These are phyloP conservation scores for Calameuta filiformis DNA, from an alignment of 2,888 invertebrate genomes.

Conservation along the genomic window DNA sequence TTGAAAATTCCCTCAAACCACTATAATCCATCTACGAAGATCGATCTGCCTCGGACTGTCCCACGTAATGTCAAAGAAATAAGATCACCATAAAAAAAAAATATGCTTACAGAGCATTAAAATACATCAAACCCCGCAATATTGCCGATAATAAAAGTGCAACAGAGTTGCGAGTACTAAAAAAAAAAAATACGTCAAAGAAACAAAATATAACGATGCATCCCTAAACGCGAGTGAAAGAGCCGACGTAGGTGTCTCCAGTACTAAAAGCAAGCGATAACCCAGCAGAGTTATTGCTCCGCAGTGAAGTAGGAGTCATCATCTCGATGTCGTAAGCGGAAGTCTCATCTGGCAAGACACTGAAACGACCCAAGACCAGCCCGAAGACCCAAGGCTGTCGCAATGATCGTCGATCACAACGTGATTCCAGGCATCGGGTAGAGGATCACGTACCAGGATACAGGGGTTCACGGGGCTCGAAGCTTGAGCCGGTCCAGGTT, in stretches of 20 bases:
- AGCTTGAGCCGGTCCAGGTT: slow-evolving; percentile 6
- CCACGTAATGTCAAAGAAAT: neutral
- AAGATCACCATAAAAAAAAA: neutral
- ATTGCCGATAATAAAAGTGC: neutral
- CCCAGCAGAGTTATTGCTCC: slow-evolving; percentile 26
- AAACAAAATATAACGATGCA: neutral
- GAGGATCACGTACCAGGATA: slow-evolving; percentile 11
- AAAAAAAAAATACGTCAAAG: neutral
- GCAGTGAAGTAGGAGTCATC: slow-evolving; percentile 7
- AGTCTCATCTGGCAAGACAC: neutral
- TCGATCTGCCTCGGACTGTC: neutral
- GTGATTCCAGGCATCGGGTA: slow-evolving; percentile 1
- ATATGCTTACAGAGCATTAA: neutral
- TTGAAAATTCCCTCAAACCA: neutral
- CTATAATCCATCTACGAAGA: neutral
- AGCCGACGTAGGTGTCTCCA: slow-evolving; percentile 16
- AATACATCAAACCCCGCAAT: neutral
- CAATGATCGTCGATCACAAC: slow-evolving; percentile 10
- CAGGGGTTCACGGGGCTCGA: slow-evolving; percentile 11
- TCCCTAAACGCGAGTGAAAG: slow-evolving; percentile 17
- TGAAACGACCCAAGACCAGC: neutral
- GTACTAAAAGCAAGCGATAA: slow-evolving; percentile 33
- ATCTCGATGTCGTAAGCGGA: neutral
- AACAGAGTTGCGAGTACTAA: neutral
- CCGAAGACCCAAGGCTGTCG: slow-evolving; percentile 4